These are phyloP conservation scores for Phocides pigmalion DNA, from an alignment of 1,140 invertebrate genomes.

Conservation along the genomic window DNA sequence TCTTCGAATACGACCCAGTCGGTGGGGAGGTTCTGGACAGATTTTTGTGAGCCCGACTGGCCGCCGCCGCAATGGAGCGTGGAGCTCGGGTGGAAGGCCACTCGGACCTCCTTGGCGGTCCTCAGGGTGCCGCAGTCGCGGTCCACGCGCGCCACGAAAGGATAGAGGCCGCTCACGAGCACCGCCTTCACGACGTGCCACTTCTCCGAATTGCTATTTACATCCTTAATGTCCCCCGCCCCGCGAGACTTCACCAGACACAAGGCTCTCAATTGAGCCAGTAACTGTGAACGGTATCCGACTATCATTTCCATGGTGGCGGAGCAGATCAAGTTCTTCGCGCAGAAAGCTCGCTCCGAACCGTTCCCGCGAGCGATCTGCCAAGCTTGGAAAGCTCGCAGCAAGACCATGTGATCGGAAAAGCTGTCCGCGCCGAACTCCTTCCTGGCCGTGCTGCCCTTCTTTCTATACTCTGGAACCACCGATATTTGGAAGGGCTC, in stretches of 20 bases:
- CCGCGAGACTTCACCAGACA: conserved; percentile 92
- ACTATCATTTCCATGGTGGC: conserved; percentile 95
- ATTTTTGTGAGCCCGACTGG: conserved; percentile 56
- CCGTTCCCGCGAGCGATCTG: conserved; percentile 87
- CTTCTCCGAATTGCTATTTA: conserved; percentile 94
- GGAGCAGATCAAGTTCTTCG: conserved; percentile 91
- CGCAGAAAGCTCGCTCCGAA: conserved; percentile 90
- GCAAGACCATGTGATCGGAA: conserved; percentile 96
- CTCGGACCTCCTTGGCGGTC: conserved; percentile 88
- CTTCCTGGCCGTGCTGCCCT: conserved; percentile 85
- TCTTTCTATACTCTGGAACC: conserved; percentile 87
- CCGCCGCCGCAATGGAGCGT: conserved; percentile 84
- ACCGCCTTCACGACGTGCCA: conserved; percentile 97
- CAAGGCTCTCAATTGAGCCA: conserved; percentile 93
- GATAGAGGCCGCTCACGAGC: conserved; percentile 93
- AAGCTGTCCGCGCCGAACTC: conserved; percentile 90
- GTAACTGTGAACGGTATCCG: conserved; percentile 89
- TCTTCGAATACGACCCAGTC: conserved; percentile 95
- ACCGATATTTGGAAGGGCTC: conserved; percentile 92
- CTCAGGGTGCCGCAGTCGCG: conserved; percentile 69
- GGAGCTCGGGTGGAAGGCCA: conserved; percentile 90
- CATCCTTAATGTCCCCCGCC: conserved; percentile 89
- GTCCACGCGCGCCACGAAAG: conserved; percentile 90
- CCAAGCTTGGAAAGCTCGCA: conserved; percentile 94
- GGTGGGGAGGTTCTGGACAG: conserved; percentile 88